Base-by-base conservation (phyloP, 2,797 vertebrate species). In the Danionella dracula region DNA sequence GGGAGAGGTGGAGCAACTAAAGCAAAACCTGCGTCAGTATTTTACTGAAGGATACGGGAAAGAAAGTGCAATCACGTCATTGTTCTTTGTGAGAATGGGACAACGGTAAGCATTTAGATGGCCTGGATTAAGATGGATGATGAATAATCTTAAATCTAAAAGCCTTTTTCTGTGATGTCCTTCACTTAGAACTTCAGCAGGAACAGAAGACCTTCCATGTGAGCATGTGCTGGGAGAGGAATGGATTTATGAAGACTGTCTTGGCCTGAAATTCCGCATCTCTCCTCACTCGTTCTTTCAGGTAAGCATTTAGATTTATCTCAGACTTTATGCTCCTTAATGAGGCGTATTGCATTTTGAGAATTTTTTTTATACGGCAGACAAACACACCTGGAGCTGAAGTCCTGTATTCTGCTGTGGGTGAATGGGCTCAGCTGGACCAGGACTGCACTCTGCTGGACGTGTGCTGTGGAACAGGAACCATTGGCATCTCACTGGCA, bases 261-360 rank as follows among this genome's bases (percentile, higher is more conserved):
- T 99, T n/a, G 94, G 93, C 4, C 79, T 99, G 1, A 90, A 89
- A 61, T 99, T 99, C 74, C 88, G 91, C 46, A 95, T 99, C 75
- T 99, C 97, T 44, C 95, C 97, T 44, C 93, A 98, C 49, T 96
- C 97, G 0, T 99, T 99, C 83, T 99, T 99, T 80, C 96, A 99
- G 86, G 97, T 96, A 83, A 66, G 10, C 17, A 27, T 27, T 27
- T 6, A 27, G 23, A 6, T 3, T 3, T 27, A 3, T 3, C 23
- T 27, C 3, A 6, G 23, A 27, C 23, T 3, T 27, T 27, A 27
- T 27, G 23, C 6, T 27, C 6, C 3, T 27, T 27, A 6, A 27
- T 3, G 6, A 27, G 6, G 23, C 6, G 23, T 3, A 27, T 27
- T 3, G 31, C 9, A 15, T 15, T 31, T 23, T 10, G 16, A 17